Base-by-base conservation (phyloP, 2,797 vertebrate genomes). In the Paguma larvata region DNA sequence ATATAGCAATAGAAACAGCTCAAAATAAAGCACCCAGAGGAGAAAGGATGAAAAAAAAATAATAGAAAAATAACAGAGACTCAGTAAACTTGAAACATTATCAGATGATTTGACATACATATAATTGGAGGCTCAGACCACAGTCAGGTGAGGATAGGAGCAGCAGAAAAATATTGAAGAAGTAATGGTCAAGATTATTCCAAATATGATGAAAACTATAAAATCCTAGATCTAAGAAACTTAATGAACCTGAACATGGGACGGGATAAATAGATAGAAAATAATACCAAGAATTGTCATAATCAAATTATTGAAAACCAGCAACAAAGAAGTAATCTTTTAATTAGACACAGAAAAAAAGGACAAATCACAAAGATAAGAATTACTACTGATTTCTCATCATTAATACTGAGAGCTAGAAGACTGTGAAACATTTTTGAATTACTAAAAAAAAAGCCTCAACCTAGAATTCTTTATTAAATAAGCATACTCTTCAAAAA, bases 121-220 rank as follows among this genome's bases (percentile, higher is more conserved):
- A 9, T 18, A n/a, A 73, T 11, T 79, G 67, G 72, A 92, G 89
- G 51, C 51, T 56, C 44, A 70, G 48, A 53, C 12, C 46, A 18
- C 10, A 2, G 23, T 13, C 72, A 34, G 56, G 14, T 21, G 9
- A 9, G 13, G 19, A 14, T 0, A 11, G 19, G 32, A 41, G 6
- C 27, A 67, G 15, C 73, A 87, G 68, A 79, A 90, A 56, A 86
- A 38, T 79, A 23, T 48, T 30, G 18, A 94, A 93, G 41, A 91
- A 86, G 67, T 56, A 56, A 34, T 78, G 23, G 62, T 27, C 38
- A 89, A 38, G 62, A 32, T 77, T 72, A 86, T 85, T 23, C 32
- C 59, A 95, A 44, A 67, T 92, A 46, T 91, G 73, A 73, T 65
- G 30, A 44, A 88, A 94, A 91, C 38, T 67, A 21, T 86, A 77